Evolutionary conservation across 2,113 vertebrate species (phyloP).

Genomic region (Caranx melampygus): DNA sequence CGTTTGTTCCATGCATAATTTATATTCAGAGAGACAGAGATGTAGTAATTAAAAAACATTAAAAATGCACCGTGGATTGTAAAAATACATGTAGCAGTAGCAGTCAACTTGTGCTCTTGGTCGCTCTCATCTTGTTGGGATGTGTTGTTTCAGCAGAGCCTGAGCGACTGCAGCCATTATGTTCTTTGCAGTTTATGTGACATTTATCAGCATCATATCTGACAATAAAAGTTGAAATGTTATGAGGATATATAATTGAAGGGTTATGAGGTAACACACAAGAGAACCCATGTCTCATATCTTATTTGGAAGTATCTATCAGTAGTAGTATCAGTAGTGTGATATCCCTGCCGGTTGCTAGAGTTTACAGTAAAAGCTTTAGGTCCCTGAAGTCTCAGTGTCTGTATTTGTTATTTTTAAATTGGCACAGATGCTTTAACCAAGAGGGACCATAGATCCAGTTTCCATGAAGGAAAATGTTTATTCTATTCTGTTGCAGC

Average conservation of each 20-base stretch:
- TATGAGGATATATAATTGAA: conserved; percentile 66
- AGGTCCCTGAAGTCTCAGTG: conserved; percentile 47
- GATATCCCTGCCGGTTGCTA: conserved; percentile 47
- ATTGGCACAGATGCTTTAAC: conserved; percentile 53
- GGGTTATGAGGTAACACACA: conserved; percentile 60
- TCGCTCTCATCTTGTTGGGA: conserved; percentile 14
- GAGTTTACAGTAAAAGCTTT: conserved; percentile 53
- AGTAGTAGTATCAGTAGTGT: conserved; percentile 51
- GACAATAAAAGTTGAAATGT: conserved; percentile 58
- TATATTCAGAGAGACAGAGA: conserved; percentile 33
- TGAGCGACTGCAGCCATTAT: conserved; percentile 28
- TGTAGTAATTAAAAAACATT: conserved; percentile 49
- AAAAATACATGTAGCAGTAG: conserved; percentile 22
- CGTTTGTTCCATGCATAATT: conserved; percentile 45
- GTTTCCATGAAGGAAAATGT: conserved; percentile 4
- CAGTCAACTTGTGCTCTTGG: conserved; percentile 19
- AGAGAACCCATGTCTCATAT: conserved; percentile 55
- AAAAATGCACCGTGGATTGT: conserved; percentile 47
- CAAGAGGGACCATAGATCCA: conserved; percentile 41
- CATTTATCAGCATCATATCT: conserved; percentile 68
- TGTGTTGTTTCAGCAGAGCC: conserved; percentile 26
- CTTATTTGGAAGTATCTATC: conserved; percentile 63
- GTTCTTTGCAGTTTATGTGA: conserved; percentile 54
- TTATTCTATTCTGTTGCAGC: conserved; percentile 38
- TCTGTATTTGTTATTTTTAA: conserved; percentile 70